Conservation (phyloP, 2,113 vertebrate genomes). For the Odocoileus hemionus region DNA sequence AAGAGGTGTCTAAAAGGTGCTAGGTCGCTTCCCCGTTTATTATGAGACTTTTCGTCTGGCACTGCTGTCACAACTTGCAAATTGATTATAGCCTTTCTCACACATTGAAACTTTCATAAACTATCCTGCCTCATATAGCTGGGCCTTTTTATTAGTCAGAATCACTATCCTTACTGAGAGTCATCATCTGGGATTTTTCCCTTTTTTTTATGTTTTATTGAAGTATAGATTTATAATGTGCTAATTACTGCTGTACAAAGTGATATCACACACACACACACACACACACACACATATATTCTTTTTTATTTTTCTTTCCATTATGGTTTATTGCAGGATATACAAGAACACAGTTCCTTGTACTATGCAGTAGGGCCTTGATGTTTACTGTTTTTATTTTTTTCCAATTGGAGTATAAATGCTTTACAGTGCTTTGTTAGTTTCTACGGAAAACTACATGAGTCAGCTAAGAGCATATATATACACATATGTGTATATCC, state of each 20-base stretch:
- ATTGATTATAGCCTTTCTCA: background rate
- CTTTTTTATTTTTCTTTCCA: background rate
- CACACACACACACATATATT: background rate
- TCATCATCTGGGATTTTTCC: background rate
- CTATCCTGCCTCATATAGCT: background rate
- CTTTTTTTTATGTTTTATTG: background rate
- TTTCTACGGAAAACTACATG: background rate
- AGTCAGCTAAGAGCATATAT: background rate
- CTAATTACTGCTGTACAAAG: background rate
- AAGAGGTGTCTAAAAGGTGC: background rate
- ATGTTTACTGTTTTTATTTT: background rate
- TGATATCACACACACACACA: background rate
- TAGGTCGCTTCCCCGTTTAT: background rate
- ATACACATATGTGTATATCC: background rate
- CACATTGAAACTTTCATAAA: background rate
- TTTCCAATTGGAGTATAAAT: background rate
- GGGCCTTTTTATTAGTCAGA: background rate
- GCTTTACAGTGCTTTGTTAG: background rate
- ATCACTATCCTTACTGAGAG: background rate
- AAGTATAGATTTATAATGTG: background rate
- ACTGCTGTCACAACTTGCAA: background rate
- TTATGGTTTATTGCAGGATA: background rate
- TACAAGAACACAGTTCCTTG: background rate
- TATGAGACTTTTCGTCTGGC: background rate
- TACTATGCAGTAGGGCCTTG: background rate